Evolutionary conservation across 2,113 vertebrate species (phyloP).

Genomic region (Pelvicachromis taeniatus): DNA sequence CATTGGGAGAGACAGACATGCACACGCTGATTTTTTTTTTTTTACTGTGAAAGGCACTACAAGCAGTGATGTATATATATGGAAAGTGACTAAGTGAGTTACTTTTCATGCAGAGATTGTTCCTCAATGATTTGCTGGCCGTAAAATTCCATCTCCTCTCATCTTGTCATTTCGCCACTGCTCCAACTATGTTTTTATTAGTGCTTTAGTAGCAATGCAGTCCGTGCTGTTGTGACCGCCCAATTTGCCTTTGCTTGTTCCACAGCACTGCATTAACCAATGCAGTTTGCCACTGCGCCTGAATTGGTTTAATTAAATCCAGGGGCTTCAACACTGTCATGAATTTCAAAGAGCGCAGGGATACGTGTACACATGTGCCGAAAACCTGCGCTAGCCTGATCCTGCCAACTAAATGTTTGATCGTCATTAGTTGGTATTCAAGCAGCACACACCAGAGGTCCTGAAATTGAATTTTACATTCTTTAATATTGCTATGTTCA

Average conservation of each 20-base stretch:
- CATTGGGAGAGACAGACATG: neutral
- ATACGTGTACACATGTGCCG: constrained; percentile 26
- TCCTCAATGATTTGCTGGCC: neutral
- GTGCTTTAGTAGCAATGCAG: constrained; percentile 10
- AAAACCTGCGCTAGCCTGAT: constrained; percentile 44
- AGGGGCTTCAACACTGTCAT: constrained; percentile 55
- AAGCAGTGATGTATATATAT: neutral
- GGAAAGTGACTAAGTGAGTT: neutral
- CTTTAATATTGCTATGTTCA: constrained; percentile 50
- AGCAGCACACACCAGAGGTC: constrained; percentile 29
- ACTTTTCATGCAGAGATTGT: neutral
- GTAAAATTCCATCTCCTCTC: neutral
- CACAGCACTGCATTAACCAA: constrained; percentile 47
- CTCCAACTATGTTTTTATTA: constrained; percentile 49
- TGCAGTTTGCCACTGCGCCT: constrained; percentile 51
- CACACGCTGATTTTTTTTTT: neutral
- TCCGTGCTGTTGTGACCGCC: constrained; percentile 39
- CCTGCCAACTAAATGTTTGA: constrained; percentile 55
- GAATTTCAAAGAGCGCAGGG: constrained; percentile 63
- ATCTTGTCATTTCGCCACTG: neutral
- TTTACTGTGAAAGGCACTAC: neutral
- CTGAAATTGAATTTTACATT: constrained; percentile 48
- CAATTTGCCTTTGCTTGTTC: constrained; percentile 46
- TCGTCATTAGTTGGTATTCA: constrained; percentile 65
- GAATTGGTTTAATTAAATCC: constrained; percentile 71